These are phyloP conservation scores for cattle (Bos taurus) DNA, from an alignment of 2,113 vertebrate species.

Conservation along the genomic window ARS-UCD2.0 NC_037350.1:38462001-38462500, in stretches of 20 bases:
- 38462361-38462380: too few relatives aligned
- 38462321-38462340: too few relatives aligned
- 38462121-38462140: neutral
- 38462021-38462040: neutral
- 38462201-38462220: neutral
- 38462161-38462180: neutral
- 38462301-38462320: too few relatives aligned
- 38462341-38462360: too few relatives aligned
- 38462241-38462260: neutral
- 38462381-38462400: too few relatives aligned
- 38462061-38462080: neutral
- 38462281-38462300: too few relatives aligned
- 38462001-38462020: neutral
- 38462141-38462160: neutral
- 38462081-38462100: neutral
- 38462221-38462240: neutral
- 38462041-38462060: neutral
- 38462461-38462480: too few relatives aligned
- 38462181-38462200: neutral
- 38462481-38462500: too few relatives aligned
- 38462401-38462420: too few relatives aligned
- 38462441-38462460: too few relatives aligned
- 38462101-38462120: neutral
- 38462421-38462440: too few relatives aligned
- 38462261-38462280: too few relatives aligned